Evolutionary conservation across 2,797 vertebrate genomes (phyloP).

Genomic region (Carcharodon carcharias): DNA sequence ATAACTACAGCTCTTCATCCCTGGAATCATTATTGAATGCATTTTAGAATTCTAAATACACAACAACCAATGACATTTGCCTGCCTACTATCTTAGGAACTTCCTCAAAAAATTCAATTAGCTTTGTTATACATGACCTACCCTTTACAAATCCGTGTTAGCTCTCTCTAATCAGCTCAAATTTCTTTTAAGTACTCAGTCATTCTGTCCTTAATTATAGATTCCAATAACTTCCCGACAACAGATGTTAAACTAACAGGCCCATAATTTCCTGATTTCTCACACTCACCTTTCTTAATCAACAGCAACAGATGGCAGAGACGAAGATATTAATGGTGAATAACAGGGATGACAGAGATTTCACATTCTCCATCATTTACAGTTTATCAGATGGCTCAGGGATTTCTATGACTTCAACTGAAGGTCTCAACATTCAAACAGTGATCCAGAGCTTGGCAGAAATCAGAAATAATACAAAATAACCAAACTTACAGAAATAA

Average conservation of each 20-base stretch:
- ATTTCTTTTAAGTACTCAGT: not conserved
- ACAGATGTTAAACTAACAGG: conserved; percentile 23
- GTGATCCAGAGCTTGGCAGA: not conserved
- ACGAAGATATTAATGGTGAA: not conserved
- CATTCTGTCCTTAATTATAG: conserved; percentile 19
- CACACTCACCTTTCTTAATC: not conserved
- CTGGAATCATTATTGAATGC: not conserved
- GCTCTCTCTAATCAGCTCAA: not conserved
- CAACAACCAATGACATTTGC: not conserved
- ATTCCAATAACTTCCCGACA: conserved; percentile 6
- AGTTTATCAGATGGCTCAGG: not conserved
- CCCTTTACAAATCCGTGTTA: not conserved
- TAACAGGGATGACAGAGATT: not conserved
- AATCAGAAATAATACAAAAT: not conserved
- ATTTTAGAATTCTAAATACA: not conserved
- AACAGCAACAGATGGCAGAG: not conserved
- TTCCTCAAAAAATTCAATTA: not conserved
- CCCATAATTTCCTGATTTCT: conserved; percentile 21
- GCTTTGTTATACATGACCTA: not conserved
- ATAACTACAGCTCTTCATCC: no score
- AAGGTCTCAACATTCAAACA: not conserved
- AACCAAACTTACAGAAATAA: not conserved
- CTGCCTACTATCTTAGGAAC: not conserved
- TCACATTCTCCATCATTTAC: not conserved
- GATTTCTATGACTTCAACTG: not conserved